phyloP scores from a whole-genome alignment of 2,888 invertebrate genomes.

The Sicus ferrugineus region DNA sequence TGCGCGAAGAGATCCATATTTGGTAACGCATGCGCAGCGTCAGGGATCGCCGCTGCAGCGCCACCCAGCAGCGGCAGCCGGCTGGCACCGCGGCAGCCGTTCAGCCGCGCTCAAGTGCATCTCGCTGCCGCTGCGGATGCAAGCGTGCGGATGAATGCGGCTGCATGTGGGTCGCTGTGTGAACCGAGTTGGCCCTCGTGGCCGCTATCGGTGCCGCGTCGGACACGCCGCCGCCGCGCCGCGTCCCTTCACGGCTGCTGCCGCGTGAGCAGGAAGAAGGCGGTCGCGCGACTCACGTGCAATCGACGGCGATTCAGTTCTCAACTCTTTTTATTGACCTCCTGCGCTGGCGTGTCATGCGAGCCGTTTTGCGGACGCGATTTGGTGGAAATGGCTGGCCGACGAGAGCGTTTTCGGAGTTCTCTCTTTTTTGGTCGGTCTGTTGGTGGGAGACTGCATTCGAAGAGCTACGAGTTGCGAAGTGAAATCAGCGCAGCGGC shows the following conservation, averaged over 20 bases:
- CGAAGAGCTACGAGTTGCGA: no score
- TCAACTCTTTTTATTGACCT: constrained; percentile 57
- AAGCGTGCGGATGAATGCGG: not conserved
- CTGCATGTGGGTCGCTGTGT: not conserved
- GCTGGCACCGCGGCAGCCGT: not conserved
- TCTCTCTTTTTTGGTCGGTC: not conserved
- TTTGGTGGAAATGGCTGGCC: not conserved
- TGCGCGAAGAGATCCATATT: constrained; percentile 20
- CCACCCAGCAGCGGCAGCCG: constrained; percentile 26
- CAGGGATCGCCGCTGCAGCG: constrained; percentile 24
- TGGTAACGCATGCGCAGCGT: constrained; percentile 27
- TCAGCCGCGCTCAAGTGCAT: constrained; percentile 16
- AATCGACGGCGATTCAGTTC: constrained; percentile 51
- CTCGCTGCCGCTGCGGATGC: not conserved
- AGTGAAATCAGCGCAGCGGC: no score
- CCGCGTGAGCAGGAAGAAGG: not conserved
- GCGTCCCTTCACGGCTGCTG: constrained; percentile 1
- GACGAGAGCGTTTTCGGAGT: not conserved
- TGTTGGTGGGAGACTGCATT: no score
- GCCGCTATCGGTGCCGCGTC: not conserved
- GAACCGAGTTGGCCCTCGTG: not conserved
- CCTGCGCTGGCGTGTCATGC: constrained; percentile 36
- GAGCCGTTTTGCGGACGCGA: not conserved
- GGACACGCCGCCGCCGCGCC: no score
- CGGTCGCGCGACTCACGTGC: constrained; percentile 41